Evolutionary conservation across 2,797 vertebrate species (phyloP), one percentile per base, ranked within the genome.

Genomic region (Myotis myotis): DNA sequence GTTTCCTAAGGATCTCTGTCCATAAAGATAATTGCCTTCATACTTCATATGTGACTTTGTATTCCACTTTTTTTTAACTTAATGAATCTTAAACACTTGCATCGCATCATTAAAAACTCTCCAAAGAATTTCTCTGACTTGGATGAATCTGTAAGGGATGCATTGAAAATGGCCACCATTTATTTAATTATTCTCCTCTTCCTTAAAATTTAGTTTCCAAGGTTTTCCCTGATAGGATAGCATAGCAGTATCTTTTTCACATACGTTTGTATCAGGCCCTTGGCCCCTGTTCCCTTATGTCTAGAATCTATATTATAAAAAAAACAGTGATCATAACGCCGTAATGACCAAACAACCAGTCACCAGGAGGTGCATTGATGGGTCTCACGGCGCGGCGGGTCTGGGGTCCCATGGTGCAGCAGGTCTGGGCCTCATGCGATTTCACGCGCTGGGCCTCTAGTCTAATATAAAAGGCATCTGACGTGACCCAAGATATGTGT

Each of bases 31-130:
- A 66, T 33, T 49, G n/a, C 28, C 53, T 57, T 81, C 10, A 5
- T 38, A 7, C 17, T 41, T 79, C 85, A 30, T 20, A 23, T 7
- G 11, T 55, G 53, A 89, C 44, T 84, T 93, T 41, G 5, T 36
- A 80, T 20, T 95, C 28, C 22, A 49, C 72, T 30, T 49, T 47
- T 94, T 81, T 62, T 51, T 12, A 62, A 81, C 30, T 84, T 68
- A 75, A 85, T 19, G 84, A 91, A 81, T 87, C 80, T 60, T 70
- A 78, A 91, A 60, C 53, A 89, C 30, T 84, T 80, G 83, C 28
- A 53, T 96, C 25, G 25, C 15, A 4, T 76, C 15, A 9, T 80
- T 74, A 68, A 96, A 86, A 41, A 23, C 49, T 66, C 64, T 76
- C 53, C 87, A 75, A 93, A 83, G 88, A 75, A 44, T 9, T 87